Conservation (phyloP, 2,113 vertebrate species). For the Ia io region DNA sequence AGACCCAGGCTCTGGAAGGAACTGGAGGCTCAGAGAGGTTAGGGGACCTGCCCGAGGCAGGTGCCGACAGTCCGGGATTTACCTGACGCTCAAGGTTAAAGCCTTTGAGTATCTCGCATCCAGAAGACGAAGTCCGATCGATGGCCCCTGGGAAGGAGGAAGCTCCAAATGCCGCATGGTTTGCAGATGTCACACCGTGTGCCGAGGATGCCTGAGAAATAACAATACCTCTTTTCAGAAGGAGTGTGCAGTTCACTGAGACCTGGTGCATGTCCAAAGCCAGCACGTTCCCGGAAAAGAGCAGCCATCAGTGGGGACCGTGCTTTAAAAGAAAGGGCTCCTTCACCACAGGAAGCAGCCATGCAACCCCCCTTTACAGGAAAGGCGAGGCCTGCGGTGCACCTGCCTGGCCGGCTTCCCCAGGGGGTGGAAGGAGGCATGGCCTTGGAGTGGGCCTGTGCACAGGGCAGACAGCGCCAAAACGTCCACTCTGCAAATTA, state of each 20-base stretch:
- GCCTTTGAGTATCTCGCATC: background rate
- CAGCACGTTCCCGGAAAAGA: background rate
- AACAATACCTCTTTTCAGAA: background rate
- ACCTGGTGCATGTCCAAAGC: background rate
- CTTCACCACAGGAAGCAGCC: background rate
- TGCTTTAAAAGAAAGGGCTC: background rate
- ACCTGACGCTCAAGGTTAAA: background rate
- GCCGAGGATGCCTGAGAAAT: background rate
- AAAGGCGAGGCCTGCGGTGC: fast-evolving
- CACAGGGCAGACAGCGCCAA: background rate
- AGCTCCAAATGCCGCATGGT: background rate
- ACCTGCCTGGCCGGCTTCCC: fast-evolving
- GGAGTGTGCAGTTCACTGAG: background rate
- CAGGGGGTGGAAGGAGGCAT: background rate
- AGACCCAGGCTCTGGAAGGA: background rate
- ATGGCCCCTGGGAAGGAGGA: background rate
- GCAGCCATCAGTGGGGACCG: background rate
- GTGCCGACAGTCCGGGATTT: background rate
- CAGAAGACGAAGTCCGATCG: background rate
- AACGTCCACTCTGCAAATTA: background rate
- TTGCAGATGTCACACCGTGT: no score
- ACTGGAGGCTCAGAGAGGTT: background rate
- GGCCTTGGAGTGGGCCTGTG: background rate
- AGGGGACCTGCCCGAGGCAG: no score
- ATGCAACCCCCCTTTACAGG: background rate